phyloP scores from a whole-genome alignment of 2,113 vertebrate genomes.

The Leptobrachium leishanense region DNA sequence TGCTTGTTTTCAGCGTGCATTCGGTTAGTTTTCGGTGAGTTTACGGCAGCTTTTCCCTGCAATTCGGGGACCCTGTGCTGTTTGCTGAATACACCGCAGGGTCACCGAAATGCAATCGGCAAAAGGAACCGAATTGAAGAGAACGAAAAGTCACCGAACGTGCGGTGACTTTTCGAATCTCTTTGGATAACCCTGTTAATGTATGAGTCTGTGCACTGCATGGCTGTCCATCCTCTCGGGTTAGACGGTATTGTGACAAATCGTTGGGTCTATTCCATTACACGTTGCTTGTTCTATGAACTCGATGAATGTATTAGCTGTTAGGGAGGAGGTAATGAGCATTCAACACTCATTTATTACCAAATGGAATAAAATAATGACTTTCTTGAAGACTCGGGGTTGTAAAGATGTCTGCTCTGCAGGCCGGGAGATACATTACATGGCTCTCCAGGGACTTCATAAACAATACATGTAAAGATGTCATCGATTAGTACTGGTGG shows the following conservation, averaged over 20 bases:
- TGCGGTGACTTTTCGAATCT: no score
- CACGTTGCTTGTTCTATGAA: neutral
- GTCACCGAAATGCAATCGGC: no score
- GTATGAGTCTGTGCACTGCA: neutral
- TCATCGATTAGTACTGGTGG: no score
- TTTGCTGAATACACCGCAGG: no score
- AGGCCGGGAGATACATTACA: neutral
- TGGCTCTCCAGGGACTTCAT: no score
- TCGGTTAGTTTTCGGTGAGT: no score
- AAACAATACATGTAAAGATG: no score
- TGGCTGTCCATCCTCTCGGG: neutral
- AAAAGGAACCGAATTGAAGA: no score
- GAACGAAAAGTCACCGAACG: no score
- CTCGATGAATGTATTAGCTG: neutral
- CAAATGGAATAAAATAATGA: neutral
- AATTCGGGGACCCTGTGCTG: no score
- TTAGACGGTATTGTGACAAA: neutral
- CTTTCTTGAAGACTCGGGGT: neutral
- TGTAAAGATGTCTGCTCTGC: neutral
- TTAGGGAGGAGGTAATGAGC: neutral
- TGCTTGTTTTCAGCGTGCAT: no score
- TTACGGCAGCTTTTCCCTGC: no score
- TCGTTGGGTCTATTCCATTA: neutral
- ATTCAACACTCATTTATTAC: neutral
- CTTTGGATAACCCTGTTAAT: neutral